Percentiles rank a stretch among this genome's conserved stretches.
Evolutionary conservation across 2,797 vertebrate species (phyloP).

Genomic region (Gobio occitaniae): DNA sequence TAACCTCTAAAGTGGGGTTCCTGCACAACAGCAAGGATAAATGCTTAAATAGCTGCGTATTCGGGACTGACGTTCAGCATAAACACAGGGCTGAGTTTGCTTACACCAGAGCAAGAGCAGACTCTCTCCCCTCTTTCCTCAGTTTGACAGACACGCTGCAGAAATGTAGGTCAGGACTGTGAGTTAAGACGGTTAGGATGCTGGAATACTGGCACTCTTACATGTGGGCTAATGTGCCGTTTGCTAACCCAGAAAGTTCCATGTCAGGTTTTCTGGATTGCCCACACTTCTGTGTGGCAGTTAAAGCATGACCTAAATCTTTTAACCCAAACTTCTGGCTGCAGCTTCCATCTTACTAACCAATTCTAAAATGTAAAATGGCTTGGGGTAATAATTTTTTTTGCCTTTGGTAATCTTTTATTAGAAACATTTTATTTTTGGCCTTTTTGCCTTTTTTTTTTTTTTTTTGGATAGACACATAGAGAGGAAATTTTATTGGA

Average conservation of each 20-base stretch:
- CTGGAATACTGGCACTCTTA: constrained; percentile 45
- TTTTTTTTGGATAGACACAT: background rate
- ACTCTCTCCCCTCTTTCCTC: constrained; percentile 31
- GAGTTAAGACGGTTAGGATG: constrained; percentile 65
- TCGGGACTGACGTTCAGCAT: constrained; percentile 30
- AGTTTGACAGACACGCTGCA: constrained; percentile 40
- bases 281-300: constrained; percentile 74
- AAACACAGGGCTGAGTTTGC: constrained; percentile 49
- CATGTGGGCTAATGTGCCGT: constrained; percentile 56
- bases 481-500: background rate
- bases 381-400: constrained; percentile 71
- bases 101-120: constrained; percentile 32
- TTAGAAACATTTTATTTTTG: constrained; percentile 35
- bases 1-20: constrained; percentile 13
- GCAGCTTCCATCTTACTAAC: constrained; percentile 64
- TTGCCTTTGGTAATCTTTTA: constrained; percentile 63
- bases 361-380: constrained; percentile 73
- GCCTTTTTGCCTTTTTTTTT: constrained; percentile 9
- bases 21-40: constrained; percentile 37
- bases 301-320: constrained; percentile 85
- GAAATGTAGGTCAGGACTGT: constrained; percentile 75
- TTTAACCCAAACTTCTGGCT: constrained; percentile 82
- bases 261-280: constrained; percentile 76
- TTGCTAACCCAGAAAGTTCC: constrained; percentile 66
- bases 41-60: constrained; percentile 31